These are phyloP conservation scores for Saxidomus purpurata DNA, from an alignment of 1,140 invertebrate genomes.

Conservation along the genomic window DNA sequence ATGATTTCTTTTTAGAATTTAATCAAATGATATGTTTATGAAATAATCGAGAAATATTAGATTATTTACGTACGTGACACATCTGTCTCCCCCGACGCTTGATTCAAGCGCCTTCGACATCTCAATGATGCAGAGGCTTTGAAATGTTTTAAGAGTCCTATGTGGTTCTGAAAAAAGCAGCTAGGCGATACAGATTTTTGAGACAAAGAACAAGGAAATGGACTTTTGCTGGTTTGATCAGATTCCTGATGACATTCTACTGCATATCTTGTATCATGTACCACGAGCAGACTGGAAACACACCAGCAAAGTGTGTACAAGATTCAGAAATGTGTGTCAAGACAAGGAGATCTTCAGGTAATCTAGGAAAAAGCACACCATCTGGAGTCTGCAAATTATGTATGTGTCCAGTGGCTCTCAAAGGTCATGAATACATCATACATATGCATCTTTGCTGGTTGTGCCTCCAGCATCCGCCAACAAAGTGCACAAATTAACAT, in stretches of 20 bases:
- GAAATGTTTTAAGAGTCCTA: not conserved
- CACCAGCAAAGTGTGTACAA: constrained; percentile 59
- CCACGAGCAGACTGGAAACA: constrained; percentile 57
- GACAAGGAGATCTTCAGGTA: constrained; percentile 70
- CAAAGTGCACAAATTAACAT: too few relatives aligned
- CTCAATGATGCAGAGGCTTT: not conserved
- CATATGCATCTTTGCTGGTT: too few relatives aligned
- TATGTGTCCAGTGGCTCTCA: too few relatives aligned
- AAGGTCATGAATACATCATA: too few relatives aligned
- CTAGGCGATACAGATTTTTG: not conserved
- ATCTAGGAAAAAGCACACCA: too few relatives aligned
- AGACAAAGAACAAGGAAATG: constrained; percentile 39
- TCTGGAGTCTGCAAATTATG: too few relatives aligned
- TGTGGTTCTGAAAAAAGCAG: not conserved
- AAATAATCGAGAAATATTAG: not conserved
- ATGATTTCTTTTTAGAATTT: too few relatives aligned
- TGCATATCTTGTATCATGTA: constrained; percentile 65
- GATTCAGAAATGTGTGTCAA: constrained; percentile 67
- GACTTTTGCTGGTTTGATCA: constrained; percentile 60
- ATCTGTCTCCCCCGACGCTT: not conserved
- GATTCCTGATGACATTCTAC: constrained; percentile 70
- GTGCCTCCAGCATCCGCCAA: too few relatives aligned
- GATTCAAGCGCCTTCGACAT: not conserved
- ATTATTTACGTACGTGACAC: not conserved
- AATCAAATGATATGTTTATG: too few relatives aligned